Base-by-base conservation (phyloP, 1,140 invertebrate species). In the Heterodera carotae region DNA sequence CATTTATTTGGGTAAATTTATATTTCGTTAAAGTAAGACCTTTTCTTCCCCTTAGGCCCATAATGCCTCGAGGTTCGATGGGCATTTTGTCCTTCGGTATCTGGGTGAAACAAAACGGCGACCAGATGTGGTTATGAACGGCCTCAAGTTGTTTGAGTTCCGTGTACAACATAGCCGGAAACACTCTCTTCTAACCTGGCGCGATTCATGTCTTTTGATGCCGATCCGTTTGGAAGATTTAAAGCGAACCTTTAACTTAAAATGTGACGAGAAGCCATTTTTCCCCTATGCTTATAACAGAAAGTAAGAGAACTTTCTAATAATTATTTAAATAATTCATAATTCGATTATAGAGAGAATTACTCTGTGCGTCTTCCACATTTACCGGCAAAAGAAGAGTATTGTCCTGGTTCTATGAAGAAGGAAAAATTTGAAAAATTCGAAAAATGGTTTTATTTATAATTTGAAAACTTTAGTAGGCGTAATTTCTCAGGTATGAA, bases 401-500 rank as follows among this genome's bases (percentile, higher is more conserved):
- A 66, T 27, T 66, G 62, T 15, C 62, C 18, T 10, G 62, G 62
- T 27, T 66, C 62, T 18, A 66, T 66, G 62, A 66, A 66, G n/a
- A 8, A 66, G n/a, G 33, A 66, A 6, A 66, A 66, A 66, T 22
- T 12, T 22, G 15, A 66, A 22, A 15, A 66, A 66, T 66, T 66
- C 27, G 33, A 31, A 15, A 34, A 66, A 66, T 66, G 62, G 62
- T 66, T 25, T 15, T 15, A 18, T 53, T 22, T 18, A 15, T 53
- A 53, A 18, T 53, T 12, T 1, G 18, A 4, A 18, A n/a, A 39
- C 10, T 53, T 53, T 15, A 53, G 2, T 53, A 18, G 5, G 2
- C 15, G 2, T 53, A 12, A 4, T 4, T 18, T 4, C 18, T 15
- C 18, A 53, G 62, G 62, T 66, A 53, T 25, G 62, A 0, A 0